Conservation (phyloP, 2,888 invertebrate species). For the Lucinisca nassula region DNA sequence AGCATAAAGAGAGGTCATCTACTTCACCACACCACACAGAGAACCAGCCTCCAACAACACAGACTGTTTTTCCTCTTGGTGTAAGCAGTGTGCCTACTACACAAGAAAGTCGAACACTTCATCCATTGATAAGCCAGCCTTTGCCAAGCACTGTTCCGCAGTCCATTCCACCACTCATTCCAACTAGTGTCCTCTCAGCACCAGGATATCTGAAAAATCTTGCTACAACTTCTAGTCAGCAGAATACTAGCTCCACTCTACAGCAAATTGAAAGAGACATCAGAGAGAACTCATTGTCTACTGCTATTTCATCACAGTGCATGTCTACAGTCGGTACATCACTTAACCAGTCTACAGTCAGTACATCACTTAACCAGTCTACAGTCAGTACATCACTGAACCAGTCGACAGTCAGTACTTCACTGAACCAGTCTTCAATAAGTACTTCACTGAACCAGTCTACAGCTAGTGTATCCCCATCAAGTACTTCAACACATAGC, state of each 20-base stretch:
- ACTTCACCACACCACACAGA: not conserved
- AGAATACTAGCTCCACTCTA: not conserved
- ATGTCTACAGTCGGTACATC: too few relatives aligned
- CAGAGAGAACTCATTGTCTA: too few relatives aligned
- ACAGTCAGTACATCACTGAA: not conserved
- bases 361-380: not conserved
- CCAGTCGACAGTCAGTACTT: not conserved
- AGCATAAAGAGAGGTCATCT: not conserved
- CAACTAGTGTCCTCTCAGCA: not conserved
- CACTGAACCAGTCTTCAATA: slow-evolving; percentile 25
- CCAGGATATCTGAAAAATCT: not conserved
- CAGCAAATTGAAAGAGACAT: too few relatives aligned
- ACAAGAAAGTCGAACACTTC: slow-evolving; percentile 3
- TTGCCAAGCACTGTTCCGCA: not conserved
- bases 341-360: too few relatives aligned
- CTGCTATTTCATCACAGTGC: not conserved
- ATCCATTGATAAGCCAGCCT: not conserved
- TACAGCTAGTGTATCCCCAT: slow-evolving; percentile 53
- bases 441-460: slow-evolving; percentile 43
- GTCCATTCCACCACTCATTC: not conserved
- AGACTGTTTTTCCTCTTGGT: not conserved
- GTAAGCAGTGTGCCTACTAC: not conserved
- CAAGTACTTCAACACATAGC: slow-evolving; percentile 65
- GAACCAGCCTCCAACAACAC: not conserved
- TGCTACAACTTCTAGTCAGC: too few relatives aligned